Evolutionary conservation across 2,797 vertebrate species (phyloP), one percentile per base, ranked within the genome.

Genomic region (Rhinogobio ventralis): DNA sequence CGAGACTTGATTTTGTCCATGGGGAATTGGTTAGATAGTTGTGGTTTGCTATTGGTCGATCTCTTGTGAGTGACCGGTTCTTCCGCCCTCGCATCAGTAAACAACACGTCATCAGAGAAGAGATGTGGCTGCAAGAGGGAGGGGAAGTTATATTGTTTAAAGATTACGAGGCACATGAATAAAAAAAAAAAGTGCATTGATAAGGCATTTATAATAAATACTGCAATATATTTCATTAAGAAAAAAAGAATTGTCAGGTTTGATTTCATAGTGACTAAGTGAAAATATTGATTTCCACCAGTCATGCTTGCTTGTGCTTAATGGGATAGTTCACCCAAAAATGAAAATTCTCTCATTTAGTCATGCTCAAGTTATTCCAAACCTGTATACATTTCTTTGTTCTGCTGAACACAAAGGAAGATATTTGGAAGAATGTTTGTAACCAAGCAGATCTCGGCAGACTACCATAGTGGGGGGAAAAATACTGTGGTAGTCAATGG

Each of bases 201-300:
- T 28, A 28, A 14, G 25, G 28, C 60, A 15, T 28, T 62, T 15
- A 15, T 15, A 15, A 15, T 62, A 14, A 62, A 25, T 6, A 28
- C n/a, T 6, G 0, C 0, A 62, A 28, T 62, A 1, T 9, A 1
- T 39, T 19, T 7, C 1, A 51, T 0, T 17, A 17, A 49, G 5
- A 46, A 17, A 49, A 17, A 2, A 51, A 17, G 0, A 49, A 51
- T 0, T 17, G 15, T 15, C 15, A 17, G 5, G 15, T 17, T 51
- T 51, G 49, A 53, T 53, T 53, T 53, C 7, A 46, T 46, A 11
- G 45, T 46, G 45, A 13, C 13, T 13, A 17, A 64, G 28, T 64
- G 1, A 30, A 62, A 30, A 30, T 8, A 62, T 15, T 28, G 25
- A 28, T 62, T 62, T 30, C 25, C 15, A 25, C 13, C 13, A 28